A percentile compares a stretch with the other conserved stretches of the same genome.
These are phyloP conservation scores for Cerastis leucographa DNA, from an alignment of 2,888 invertebrate genomes.

Conservation along the genomic window DNA sequence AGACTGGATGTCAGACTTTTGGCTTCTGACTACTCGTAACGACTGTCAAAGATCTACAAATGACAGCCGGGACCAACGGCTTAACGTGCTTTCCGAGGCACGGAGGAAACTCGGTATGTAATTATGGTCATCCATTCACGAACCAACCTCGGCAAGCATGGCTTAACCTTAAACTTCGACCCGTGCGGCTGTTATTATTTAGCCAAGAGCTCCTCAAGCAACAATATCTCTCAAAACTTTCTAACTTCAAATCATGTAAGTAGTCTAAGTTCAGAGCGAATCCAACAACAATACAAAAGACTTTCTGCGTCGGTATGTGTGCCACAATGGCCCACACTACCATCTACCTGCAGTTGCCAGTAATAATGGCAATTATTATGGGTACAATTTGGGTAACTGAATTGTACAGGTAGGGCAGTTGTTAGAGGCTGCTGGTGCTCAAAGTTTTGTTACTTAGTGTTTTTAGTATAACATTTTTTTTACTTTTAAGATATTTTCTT, in stretches of 20 bases:
- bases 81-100: too few relatives aligned
- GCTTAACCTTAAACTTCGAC: too few relatives aligned
- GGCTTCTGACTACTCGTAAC: too few relatives aligned
- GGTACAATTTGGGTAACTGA: slow-evolving; percentile 80
- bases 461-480: not conserved
- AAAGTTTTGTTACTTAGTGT: slow-evolving; percentile 67
- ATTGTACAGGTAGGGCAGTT: slow-evolving; percentile 81
- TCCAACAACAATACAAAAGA: slow-evolving; percentile 55
- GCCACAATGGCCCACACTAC: slow-evolving; percentile 38
- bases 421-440: slow-evolving; percentile 71
- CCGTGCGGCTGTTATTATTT: too few relatives aligned
- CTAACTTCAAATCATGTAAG: slow-evolving; percentile 32
- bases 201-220: too few relatives aligned
- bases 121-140: too few relatives aligned
- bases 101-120: too few relatives aligned
- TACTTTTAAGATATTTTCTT: not conserved
- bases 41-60: too few relatives aligned
- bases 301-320: slow-evolving; percentile 43
- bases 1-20: too few relatives aligned
- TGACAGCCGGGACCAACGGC: too few relatives aligned
- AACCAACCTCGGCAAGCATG: too few relatives aligned
- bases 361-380: slow-evolving; percentile 88
- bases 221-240: slow-evolving; percentile 22
- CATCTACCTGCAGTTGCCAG: slow-evolving; percentile 68
- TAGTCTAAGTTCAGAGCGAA: slow-evolving; percentile 37